phyloP scores from a whole-genome alignment of 2,113 vertebrate genomes.

The Columba livia region DNA sequence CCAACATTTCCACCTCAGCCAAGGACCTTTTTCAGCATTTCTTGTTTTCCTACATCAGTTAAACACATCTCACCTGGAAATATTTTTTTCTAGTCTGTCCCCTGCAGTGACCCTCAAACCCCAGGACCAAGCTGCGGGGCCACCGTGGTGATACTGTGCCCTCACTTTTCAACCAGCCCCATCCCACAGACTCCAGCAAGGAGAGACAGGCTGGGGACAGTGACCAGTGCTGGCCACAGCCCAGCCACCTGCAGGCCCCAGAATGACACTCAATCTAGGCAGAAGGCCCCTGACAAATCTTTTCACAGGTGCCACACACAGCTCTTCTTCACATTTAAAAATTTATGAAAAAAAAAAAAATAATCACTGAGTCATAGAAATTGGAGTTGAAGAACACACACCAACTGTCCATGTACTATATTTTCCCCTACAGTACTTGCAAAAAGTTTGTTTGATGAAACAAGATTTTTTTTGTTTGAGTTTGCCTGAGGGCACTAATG shows the following conservation, averaged over 20 bases:
- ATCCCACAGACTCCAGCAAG: not conserved
- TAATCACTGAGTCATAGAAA: not conserved
- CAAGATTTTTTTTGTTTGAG: not conserved
- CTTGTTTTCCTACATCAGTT: not conserved
- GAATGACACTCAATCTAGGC: not conserved
- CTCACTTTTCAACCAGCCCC: not conserved
- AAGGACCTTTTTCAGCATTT: not conserved
- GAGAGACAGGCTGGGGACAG: fast-evolving
- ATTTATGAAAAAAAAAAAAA: not conserved
- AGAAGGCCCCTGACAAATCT: not conserved
- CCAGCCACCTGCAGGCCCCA: fast-evolving
- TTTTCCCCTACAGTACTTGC: not conserved
- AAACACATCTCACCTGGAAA: not conserved
- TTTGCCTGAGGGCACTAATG: not conserved
- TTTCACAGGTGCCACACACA: not conserved
- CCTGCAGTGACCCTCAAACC: not conserved
- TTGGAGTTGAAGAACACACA: not conserved
- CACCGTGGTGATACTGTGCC: fast-evolving
- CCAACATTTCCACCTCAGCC: not conserved
- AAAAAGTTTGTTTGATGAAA: not conserved
- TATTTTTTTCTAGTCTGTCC: not conserved
- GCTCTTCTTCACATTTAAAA: not conserved
- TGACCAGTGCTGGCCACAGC: not conserved
- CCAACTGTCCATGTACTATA: not conserved
- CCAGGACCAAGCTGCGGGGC: fast-evolving